Evolutionary conservation across 2,888 invertebrate genomes (phyloP).

Genomic region (Brenthis daphne): DNA sequence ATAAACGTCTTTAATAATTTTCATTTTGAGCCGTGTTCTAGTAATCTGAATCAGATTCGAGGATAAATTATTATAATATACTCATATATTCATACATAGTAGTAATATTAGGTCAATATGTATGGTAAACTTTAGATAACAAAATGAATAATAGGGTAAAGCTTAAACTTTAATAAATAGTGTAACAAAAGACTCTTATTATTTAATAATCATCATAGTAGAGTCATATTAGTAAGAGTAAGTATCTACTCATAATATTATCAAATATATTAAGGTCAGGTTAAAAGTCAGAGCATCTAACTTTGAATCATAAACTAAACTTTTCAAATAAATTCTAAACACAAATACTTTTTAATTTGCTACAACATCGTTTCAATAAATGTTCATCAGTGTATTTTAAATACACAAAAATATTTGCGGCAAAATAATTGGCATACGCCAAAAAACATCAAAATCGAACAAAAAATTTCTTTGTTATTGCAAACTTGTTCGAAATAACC

Average conservation of each 20-base stretch:
- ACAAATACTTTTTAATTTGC: conserved; percentile 5
- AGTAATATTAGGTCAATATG: too few species aligned
- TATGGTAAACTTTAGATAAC: too few species aligned
- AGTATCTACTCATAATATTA: not conserved
- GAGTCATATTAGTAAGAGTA: not conserved
- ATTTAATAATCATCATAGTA: too few species aligned
- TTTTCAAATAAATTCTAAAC: conserved; percentile 3
- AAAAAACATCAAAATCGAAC: not conserved
- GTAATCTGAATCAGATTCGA: not conserved
- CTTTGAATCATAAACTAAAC: conserved; percentile 3
- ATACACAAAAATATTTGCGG: not conserved
- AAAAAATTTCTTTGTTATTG: not conserved
- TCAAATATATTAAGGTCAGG: conserved; percentile 13
- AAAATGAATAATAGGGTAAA: too few species aligned
- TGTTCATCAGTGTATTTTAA: not conserved
- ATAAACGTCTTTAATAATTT: conserved; percentile 6
- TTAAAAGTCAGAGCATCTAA: conserved; percentile 8
- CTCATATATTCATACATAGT: too few species aligned
- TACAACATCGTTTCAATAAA: conserved; percentile 4
- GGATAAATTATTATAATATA: too few species aligned
- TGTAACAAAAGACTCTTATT: too few species aligned
- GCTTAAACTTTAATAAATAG: too few species aligned
- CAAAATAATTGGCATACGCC: not conserved
- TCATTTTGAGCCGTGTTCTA: not conserved
- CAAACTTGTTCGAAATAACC: not conserved